A percentile compares a stretch with the other conserved stretches of the same genome.
phyloP scores from a whole-genome alignment of 2,888 invertebrate species.

The Aethes cnicana region DNA sequence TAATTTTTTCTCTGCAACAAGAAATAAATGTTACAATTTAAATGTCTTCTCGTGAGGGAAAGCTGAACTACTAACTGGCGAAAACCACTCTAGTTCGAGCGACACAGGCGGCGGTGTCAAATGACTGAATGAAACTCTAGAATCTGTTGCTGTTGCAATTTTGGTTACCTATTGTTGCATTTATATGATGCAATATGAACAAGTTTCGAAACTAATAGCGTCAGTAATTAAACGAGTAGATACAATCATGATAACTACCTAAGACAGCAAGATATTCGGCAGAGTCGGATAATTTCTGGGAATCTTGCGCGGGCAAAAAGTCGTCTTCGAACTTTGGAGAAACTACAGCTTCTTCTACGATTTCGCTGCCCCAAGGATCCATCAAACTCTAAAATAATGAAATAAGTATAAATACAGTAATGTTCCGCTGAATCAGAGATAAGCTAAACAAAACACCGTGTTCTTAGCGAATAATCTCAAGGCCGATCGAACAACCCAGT shows the following conservation, averaged over 20 bases:
- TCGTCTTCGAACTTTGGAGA: conserved; percentile 81
- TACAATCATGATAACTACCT: conserved; percentile 80
- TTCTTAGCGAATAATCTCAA: conserved; percentile 12
- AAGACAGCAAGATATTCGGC: conserved; percentile 85
- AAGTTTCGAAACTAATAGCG: conserved; percentile 25
- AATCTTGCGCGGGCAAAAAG: conserved; percentile 66
- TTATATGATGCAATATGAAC: conserved; percentile 7
- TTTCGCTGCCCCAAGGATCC: conserved; percentile 77
- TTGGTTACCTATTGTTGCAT: conserved; percentile 14
- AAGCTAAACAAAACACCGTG: conserved; percentile 14
- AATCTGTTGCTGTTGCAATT: conserved; percentile 24
- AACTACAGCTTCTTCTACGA: conserved; percentile 47
- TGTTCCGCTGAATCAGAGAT: conserved; percentile 3
- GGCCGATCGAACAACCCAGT: conserved; percentile 24
- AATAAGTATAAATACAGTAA: not conserved
- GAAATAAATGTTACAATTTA: not conserved
- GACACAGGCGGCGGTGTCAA: conserved; percentile 10
- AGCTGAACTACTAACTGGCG: not conserved
- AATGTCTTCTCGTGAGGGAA: not conserved
- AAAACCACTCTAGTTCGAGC: conserved; percentile 4
- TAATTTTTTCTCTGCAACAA: conserved; percentile 65
- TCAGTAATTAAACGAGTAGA: conserved; percentile 29
- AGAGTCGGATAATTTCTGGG: conserved; percentile 82
- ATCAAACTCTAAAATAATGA: conserved; percentile 62
- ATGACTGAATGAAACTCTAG: conserved; percentile 17